These are phyloP conservation scores for Lophius americanus DNA, from an alignment of 2,797 vertebrate species.

Conservation along the genomic window DNA sequence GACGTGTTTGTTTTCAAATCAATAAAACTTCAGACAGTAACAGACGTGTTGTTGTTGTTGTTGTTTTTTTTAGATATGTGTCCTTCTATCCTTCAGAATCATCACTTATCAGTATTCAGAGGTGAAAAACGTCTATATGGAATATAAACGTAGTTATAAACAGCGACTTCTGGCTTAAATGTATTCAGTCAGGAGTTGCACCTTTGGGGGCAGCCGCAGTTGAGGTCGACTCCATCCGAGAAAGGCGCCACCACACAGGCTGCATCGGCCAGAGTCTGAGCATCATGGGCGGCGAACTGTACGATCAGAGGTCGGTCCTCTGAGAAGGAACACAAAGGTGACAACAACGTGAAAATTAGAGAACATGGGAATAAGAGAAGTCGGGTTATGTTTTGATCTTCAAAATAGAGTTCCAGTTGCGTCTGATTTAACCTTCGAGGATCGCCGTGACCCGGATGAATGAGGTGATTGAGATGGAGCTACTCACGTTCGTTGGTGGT, in stretches of 20 bases:
- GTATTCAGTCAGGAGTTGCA: constrained; percentile 58
- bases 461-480: background rate
- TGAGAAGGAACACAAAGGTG: constrained; percentile 46
- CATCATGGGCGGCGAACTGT: constrained; percentile 95
- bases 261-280: constrained; percentile 91
- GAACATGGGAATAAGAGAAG: background rate
- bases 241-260: constrained; percentile 89
- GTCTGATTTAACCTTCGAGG: no score
- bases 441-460: no score
- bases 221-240: constrained; percentile 94
- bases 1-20: background rate
- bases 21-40: background rate
- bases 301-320: constrained; percentile 94
- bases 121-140: background rate
- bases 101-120: no score
- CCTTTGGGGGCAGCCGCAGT: constrained; percentile 99
- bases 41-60: no score
- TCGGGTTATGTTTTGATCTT: no score
- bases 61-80: no score
- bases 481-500: constrained; percentile 90
- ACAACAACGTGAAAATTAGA: background rate
- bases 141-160: background rate
- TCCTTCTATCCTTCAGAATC: no score
- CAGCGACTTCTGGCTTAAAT: background rate
- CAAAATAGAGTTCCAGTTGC: no score